These are phyloP conservation scores for Macrotis lagotis DNA, from an alignment of 2,113 vertebrate species.

Conservation along the genomic window DNA sequence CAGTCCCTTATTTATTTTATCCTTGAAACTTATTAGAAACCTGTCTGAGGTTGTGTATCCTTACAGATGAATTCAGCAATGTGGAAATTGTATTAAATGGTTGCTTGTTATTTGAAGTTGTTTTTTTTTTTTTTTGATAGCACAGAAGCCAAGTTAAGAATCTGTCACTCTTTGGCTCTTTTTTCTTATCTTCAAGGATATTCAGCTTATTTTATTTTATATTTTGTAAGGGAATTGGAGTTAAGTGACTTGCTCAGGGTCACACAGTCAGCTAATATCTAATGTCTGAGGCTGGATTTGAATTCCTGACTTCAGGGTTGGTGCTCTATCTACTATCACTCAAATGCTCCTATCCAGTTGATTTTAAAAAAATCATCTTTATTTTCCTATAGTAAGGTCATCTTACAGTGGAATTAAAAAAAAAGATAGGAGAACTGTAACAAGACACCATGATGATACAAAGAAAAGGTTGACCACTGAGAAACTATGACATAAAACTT, in stretches of 20 bases:
- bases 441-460: neutral
- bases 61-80: neutral
- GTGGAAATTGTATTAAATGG: neutral
- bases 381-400: neutral
- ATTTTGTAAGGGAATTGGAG: too few species aligned
- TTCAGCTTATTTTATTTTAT: neutral
- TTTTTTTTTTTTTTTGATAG: neutral
- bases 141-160: neutral
- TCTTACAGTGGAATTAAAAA: neutral
- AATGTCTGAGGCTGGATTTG: too few species aligned
- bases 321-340: too few species aligned
- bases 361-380: neutral
- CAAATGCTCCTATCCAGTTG: too few species aligned
- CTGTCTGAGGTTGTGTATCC: neutral
- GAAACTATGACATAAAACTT: neutral
- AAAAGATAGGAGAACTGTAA: neutral
- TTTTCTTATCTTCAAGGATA: neutral
- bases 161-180: neutral
- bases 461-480: neutral
- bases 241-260: too few species aligned
- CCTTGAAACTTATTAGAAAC: neutral
- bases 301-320: too few species aligned
- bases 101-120: neutral
- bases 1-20: neutral
- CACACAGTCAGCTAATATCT: too few species aligned